Evolutionary conservation across 2,797 vertebrate species (phyloP), one percentile per base, ranked within the genome.

Genomic region (Iguana delicatissima): DNA sequence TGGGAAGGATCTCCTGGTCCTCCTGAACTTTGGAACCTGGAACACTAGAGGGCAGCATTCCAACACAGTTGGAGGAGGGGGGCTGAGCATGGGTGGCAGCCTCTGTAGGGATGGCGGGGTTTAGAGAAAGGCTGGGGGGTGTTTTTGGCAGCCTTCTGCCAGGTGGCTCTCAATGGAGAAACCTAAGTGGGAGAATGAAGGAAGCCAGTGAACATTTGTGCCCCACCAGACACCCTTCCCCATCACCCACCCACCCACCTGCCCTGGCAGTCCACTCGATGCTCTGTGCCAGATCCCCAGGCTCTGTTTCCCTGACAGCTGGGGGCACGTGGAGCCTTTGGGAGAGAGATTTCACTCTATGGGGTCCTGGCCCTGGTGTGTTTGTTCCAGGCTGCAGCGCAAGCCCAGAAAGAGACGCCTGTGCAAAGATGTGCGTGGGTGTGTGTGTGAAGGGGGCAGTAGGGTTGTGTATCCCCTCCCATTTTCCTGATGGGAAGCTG

Each of bases 21-120:
- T 52, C 77, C 46, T 79, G 42, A 4, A 2, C 5, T 52, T 80
- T 26, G 77, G 26, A 4, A 9, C 24, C 22, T 14, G 18, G 92
- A 94, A 96, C 96, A 92, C 96, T 96, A 97, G 97, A 95, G 95
- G 96, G 95, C 95, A 96, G 96, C 96, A 96, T 96, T 96, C 92
- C 96, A 92, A 93, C 96, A 95, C 96, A 95, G 85, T 93, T 62
- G 59, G 59, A 62, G 59, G 59, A 62, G 59, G 6, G 59, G 18
- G 20, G 20, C 57, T 57, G 57, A 59, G 59, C 16, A 20, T 18
- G 10, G 59, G 4, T 18, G 18, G 18, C 59, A 18, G 16, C 4
- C 4, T 59, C 59, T 59, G 59, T 62, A 62, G 52, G 52, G 6
- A 10, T 52, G 52, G 52, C 9, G 7, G 42, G 52, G 52, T 52